Base-by-base conservation (phyloP, 2,888 invertebrate genomes). In the Agriopis leucophaearia region DNA sequence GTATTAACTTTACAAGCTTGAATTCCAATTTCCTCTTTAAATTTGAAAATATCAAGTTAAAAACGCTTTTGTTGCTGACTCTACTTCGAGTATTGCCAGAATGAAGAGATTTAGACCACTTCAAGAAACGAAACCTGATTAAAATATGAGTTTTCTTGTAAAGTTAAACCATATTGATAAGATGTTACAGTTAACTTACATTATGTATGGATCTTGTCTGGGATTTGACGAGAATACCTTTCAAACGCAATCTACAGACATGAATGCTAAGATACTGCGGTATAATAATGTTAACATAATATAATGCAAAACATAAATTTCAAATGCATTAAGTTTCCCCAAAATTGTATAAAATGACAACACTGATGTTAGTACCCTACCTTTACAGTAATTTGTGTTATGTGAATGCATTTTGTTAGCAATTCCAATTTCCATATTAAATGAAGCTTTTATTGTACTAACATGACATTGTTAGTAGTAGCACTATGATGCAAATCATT, bases 371-470 rank as follows among this genome's bases (percentile, higher is more conserved):
- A 38, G 45, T 47, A 68, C 76, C 74, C 81, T 47, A 68, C 76
- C 74, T 81, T 85, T 81, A 81, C 74, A 79, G 70, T 79, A 71
- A 81, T 81, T 80, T 79, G 77, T 74, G 74, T 82, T 77, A 78
- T 77, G 75, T 77, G 77, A 78, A 76, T 59, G 74, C 77, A 77
- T 83, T 81, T 84, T 79, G 74, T 76, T 69, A 59, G 72, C 70
- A 67, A 72, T 71, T 56, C 62, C 74, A 80, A 86, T 87, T 84
- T 83, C 79, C 82, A 84, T 84, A 82, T 79, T 80, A 83, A 85
- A 81, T 79, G 75, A 74, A n/a, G 74, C 75, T 80, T 84, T 85
- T 82, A 81, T 85, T 82, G 66, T 56, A 52, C 40, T 74, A 76
- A 78, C 74, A 72, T 82, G 81, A 36, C 36, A 36, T 51, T 51